Evolutionary conservation across 2,113 vertebrate species (phyloP).

Genomic region (Scomber scombrus): DNA sequence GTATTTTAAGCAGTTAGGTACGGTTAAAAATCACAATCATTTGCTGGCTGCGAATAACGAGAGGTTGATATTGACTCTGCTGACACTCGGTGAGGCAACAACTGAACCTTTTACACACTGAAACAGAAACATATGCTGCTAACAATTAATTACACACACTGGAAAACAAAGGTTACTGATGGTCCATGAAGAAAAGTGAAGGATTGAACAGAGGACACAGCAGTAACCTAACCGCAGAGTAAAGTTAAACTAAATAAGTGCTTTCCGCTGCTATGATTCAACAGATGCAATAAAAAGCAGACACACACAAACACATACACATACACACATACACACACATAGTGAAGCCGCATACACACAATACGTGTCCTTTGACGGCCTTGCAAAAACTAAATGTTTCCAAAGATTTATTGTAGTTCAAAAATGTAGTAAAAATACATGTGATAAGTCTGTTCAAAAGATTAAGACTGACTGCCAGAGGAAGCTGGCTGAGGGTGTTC

Average conservation of each 20-base stretch:
- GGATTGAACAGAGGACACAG: neutral
- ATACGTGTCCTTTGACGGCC: no score
- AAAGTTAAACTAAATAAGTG: neutral
- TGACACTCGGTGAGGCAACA: neutral
- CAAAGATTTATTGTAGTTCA: no score
- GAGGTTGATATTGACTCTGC: constrained; percentile 16
- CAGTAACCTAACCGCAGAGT: no score
- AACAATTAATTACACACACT: constrained; percentile 8
- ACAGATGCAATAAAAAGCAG: neutral
- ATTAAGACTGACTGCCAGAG: no score
- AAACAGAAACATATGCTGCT: neutral
- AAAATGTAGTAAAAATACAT: no score
- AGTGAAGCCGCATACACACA: no score
- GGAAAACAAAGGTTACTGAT: neutral
- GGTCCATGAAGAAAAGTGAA: neutral
- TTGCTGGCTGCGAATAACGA: neutral
- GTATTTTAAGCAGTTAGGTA: neutral
- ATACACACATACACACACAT: no score
- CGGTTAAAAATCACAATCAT: constrained; percentile 9
- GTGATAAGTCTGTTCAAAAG: no score
- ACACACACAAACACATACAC: no score
- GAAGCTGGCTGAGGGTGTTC: no score
- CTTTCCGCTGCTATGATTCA: neutral
- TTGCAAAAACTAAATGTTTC: no score
- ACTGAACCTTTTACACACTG: constrained; percentile 10